Conservation (phyloP, 2,113 vertebrate species). For the Emydocephalus ijimae region DNA sequence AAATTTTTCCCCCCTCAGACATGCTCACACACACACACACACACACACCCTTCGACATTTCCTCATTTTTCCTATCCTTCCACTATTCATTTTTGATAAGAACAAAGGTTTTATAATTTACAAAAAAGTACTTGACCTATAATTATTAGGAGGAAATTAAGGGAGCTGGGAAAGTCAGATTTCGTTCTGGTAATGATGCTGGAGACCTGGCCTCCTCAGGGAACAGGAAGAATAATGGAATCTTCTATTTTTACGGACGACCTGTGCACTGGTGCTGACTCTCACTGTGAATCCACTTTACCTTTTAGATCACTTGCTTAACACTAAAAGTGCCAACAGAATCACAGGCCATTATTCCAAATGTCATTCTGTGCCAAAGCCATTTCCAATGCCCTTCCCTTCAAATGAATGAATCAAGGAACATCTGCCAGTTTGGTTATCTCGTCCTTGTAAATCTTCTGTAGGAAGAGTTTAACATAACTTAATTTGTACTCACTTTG, state of each 20-base stretch:
- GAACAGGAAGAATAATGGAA: constrained; percentile 98
- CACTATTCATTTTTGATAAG: constrained; percentile 87
- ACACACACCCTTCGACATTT: constrained; percentile 19
- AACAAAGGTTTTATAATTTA: constrained; percentile 99
- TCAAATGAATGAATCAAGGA: constrained; percentile 67
- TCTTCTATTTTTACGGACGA: constrained; percentile 97
- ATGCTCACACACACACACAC: not conserved
- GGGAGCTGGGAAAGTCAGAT: constrained; percentile 88
- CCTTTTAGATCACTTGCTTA: constrained; percentile 87
- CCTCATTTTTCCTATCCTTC: constrained; percentile 65
- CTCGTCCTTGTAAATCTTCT: constrained; percentile 60
- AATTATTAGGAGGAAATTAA: constrained; percentile 94
- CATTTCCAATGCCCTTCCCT: constrained; percentile 74
- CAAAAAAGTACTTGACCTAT: constrained; percentile 99
- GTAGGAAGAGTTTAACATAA: constrained; percentile 53
- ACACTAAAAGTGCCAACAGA: constrained; percentile 82
- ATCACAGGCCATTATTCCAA: constrained; percentile 86
- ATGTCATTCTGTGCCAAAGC: constrained; percentile 78
- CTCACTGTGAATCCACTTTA: constrained; percentile 82
- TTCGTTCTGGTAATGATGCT: constrained; percentile 99
- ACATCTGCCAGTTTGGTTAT: constrained; percentile 74
- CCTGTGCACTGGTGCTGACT: constrained; percentile 87
- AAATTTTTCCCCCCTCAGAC: constrained; percentile 81
- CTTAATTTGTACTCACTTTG: constrained; percentile 56
- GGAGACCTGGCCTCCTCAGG: constrained; percentile 93